A percentile compares a stretch with the other conserved stretches of the same genome.
These are phyloP conservation scores for Ornithoptera priamus DNA, from an alignment of 2,888 invertebrate species.

Conservation along the genomic window DNA sequence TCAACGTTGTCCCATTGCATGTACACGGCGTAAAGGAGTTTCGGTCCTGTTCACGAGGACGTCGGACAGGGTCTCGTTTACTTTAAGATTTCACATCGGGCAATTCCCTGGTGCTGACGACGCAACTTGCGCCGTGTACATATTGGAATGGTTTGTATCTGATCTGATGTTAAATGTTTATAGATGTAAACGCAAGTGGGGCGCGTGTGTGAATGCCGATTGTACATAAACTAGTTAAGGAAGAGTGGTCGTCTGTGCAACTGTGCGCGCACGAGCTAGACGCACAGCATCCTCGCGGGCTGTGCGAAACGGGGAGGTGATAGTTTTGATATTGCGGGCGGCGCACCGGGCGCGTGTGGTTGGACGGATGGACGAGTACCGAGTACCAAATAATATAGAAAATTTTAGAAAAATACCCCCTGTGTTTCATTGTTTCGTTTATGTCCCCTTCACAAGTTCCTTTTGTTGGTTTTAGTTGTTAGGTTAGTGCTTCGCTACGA, in stretches of 20 bases:
- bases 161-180: constrained; percentile 48
- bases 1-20: constrained; percentile 27
- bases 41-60: too few relatives aligned
- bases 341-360: constrained; percentile 55
- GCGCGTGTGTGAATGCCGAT: constrained; percentile 37
- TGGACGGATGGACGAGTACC: constrained; percentile 58
- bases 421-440: constrained; percentile 36
- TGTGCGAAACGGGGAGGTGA: constrained; percentile 4
- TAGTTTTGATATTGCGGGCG: constrained; percentile 7
- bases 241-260: constrained; percentile 57
- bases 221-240: constrained; percentile 52
- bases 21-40: constrained; percentile 22
- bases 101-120: constrained; percentile 5
- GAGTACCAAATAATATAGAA: constrained; percentile 75
- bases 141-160: constrained; percentile 37
- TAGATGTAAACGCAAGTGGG: constrained; percentile 38
- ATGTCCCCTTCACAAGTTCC: background rate
- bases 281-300: constrained; percentile 29
- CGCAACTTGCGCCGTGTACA: constrained; percentile 31
- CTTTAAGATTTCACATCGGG: too few relatives aligned
- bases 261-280: constrained; percentile 49
- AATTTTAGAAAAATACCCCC: constrained; percentile 55
- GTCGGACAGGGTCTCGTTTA: too few relatives aligned
- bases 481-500: too few relatives aligned
- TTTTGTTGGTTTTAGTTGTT: too few relatives aligned